Conservation (phyloP, 2,888 invertebrate species). For the Leptinotarsa haldemani region DNA sequence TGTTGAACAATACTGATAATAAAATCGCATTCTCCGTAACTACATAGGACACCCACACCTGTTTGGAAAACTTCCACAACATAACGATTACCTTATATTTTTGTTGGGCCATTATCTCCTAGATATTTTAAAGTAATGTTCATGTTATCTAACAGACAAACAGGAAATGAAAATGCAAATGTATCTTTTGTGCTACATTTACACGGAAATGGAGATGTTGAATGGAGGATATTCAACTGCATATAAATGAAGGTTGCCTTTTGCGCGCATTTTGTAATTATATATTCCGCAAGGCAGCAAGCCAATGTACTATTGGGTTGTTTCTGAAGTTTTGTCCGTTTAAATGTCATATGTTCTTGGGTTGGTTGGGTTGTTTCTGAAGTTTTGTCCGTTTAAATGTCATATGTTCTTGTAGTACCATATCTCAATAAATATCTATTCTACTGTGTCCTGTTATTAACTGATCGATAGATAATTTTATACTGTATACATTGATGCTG, state of each 20-base stretch:
- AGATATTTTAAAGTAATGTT: not conserved
- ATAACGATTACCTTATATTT: not conserved
- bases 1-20: no score
- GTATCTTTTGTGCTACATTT: not conserved
- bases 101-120: not conserved
- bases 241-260: constrained; percentile 4
- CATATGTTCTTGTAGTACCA: not conserved
- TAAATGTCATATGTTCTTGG: not conserved
- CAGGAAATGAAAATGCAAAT: constrained; percentile 4
- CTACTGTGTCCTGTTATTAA: no score
- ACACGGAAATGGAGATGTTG: constrained; percentile 1
- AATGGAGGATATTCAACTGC: not conserved
- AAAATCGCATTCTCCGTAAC: no score
- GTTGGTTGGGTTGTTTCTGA: not conserved
- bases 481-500: no score
- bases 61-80: not conserved
- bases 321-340: not conserved
- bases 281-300: not conserved
- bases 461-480: no score
- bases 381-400: not conserved
- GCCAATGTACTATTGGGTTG: not conserved
- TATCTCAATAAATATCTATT: no score
- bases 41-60: no score
- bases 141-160: not conserved
- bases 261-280: not conserved